These are phyloP conservation scores for Acrocyrtus sp. DNA, from an alignment of 2,888 invertebrate genomes.

Conservation along the genomic window DNA sequence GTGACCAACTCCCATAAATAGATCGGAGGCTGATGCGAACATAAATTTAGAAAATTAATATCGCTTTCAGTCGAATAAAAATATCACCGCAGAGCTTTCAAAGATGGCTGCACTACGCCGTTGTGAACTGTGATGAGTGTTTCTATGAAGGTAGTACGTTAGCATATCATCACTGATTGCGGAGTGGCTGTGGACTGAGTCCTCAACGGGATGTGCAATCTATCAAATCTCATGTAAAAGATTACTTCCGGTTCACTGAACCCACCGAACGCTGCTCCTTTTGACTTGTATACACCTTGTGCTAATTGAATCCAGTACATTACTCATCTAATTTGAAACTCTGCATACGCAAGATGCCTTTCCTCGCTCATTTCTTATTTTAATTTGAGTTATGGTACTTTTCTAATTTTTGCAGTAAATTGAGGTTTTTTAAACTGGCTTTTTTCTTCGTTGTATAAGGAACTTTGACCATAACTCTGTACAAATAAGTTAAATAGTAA, in stretches of 20 bases:
- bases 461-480: too few relatives aligned
- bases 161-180: neutral
- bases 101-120: neutral
- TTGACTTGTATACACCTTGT: constrained; percentile 5
- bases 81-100: neutral
- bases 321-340: too few relatives aligned
- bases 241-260: constrained; percentile 63
- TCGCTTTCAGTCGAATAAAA: neutral
- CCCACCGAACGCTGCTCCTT: constrained; percentile 39
- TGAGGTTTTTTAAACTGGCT: too few relatives aligned
- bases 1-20: too few relatives aligned
- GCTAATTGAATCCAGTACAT: too few relatives aligned
- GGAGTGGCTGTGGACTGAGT: constrained; percentile 1
- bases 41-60: neutral
- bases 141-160: neutral
- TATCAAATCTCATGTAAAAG: constrained; percentile 50
- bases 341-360: too few relatives aligned
- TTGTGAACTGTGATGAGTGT: neutral
- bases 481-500: too few relatives aligned
- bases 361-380: too few relatives aligned
- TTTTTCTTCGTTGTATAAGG: too few relatives aligned
- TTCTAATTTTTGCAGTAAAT: too few relatives aligned
- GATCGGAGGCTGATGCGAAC: neutral
- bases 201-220: constrained; percentile 12
- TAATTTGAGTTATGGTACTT: too few relatives aligned